phyloP scores from a whole-genome alignment of 2,113 vertebrate species.

The Ammodytes marinus region DNA sequence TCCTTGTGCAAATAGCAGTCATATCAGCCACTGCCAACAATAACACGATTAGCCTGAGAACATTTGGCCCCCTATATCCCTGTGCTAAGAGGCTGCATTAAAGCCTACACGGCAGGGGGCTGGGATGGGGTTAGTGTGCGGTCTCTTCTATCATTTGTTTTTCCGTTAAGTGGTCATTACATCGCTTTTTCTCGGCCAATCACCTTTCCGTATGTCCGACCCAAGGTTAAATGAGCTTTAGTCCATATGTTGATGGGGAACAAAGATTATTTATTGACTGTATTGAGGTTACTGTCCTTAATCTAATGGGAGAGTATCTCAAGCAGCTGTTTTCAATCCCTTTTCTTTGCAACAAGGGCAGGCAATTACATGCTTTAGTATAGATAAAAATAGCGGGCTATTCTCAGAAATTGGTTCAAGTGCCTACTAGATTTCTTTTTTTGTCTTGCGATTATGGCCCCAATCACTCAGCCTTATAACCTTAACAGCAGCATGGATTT shows the following conservation, averaged over 20 bases:
- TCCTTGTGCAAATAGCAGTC: conserved; percentile 48
- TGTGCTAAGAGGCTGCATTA: conserved; percentile 14
- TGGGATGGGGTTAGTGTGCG: conserved; percentile 2
- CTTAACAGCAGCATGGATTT: background rate
- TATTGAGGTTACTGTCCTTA: background rate
- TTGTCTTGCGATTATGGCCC: conserved; percentile 15
- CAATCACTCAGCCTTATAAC: conserved; percentile 5
- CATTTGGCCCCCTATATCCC: conserved; percentile 40
- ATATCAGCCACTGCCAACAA: conserved; percentile 59
- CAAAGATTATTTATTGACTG: background rate
- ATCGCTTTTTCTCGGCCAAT: background rate
- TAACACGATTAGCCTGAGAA: conserved; percentile 60
- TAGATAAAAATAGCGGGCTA: conserved; percentile 51
- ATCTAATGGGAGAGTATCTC: conserved; percentile 1
- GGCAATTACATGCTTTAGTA: background rate
- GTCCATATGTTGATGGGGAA: background rate
- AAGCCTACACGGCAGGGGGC: conserved; percentile 7
- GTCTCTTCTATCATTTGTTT: conserved; percentile 29
- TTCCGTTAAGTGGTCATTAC: conserved; percentile 15
- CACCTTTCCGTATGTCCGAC: background rate
- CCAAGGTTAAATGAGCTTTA: conserved; percentile 14
- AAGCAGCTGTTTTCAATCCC: conserved; percentile 2
- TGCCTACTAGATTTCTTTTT: conserved; percentile 27
- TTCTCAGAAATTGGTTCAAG: conserved; percentile 51
- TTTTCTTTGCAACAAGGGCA: conserved; percentile 17